Evolutionary conservation across 2,797 vertebrate species (phyloP).

Genomic region (Halcyon smyrnensis): DNA sequence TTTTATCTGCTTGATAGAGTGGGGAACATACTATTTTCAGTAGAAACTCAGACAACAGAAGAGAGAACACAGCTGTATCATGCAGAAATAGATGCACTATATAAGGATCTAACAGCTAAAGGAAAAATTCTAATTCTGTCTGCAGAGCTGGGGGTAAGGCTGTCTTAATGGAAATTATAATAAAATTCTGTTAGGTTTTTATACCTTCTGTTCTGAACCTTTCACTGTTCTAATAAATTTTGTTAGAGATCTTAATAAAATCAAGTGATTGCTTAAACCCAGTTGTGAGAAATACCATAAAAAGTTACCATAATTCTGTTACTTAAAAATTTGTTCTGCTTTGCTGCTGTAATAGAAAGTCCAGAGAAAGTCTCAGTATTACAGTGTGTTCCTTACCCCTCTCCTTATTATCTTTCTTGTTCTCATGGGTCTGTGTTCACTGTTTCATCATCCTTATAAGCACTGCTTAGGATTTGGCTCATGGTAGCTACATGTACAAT

Average conservation of each 20-base stretch:
- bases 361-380: not conserved
- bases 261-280: not conserved
- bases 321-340: not conserved
- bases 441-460: not conserved
- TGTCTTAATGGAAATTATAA: not conserved
- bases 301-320: not conserved
- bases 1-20: constrained; percentile 78
- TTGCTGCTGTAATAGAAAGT: not conserved
- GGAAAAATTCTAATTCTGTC: constrained; percentile 93
- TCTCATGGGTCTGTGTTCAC: not conserved
- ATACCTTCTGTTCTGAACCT: not conserved
- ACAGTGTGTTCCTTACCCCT: not conserved
- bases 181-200: not conserved
- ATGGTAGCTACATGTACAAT: not conserved
- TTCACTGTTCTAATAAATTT: not conserved
- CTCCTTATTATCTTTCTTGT: not conserved
- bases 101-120: constrained; percentile 95
- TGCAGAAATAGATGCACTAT: constrained; percentile 94
- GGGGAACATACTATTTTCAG: constrained; percentile 96
- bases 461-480: not conserved
- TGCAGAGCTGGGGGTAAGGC: constrained; percentile 89
- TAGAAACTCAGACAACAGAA: constrained; percentile 97
- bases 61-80: constrained; percentile 96
- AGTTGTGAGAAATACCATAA: not conserved
- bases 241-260: not conserved